A percentile compares a stretch with the other conserved stretches of the same genome.
phyloP scores from a whole-genome alignment of 2,113 vertebrate species.

The Syngnathoides biaculeatus region DNA sequence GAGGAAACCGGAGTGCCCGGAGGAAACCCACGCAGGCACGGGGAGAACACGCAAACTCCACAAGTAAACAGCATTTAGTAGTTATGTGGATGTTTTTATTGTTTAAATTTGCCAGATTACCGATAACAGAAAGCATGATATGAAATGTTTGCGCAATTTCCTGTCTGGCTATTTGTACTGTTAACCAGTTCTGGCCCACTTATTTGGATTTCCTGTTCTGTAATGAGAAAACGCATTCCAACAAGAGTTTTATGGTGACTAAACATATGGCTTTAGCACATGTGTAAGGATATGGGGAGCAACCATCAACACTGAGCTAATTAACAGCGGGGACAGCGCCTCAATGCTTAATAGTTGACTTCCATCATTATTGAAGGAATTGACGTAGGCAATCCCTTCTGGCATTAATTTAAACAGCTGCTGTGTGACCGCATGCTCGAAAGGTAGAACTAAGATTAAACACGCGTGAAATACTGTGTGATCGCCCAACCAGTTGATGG shows the following conservation, averaged over 20 bases:
- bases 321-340: slow-evolving; percentile 18
- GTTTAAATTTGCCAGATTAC: too few relatives aligned
- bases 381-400: slow-evolving; percentile 35
- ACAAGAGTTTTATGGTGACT: neutral
- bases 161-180: neutral
- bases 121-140: too few relatives aligned
- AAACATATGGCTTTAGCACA: neutral
- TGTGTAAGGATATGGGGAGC: slow-evolving; percentile 10
- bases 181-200: neutral
- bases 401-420: slow-evolving; percentile 21
- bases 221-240: neutral
- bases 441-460: neutral
- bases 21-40: too few relatives aligned
- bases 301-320: slow-evolving; percentile 32
- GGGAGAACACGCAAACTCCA: too few relatives aligned
- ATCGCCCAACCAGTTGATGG: neutral
- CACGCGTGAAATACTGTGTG: neutral
- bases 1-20: too few relatives aligned
- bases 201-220: neutral
- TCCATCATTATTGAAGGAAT: slow-evolving; percentile 36
- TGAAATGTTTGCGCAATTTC: too few relatives aligned
- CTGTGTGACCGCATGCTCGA: slow-evolving; percentile 9
- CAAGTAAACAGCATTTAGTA: too few relatives aligned
- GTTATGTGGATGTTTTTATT: too few relatives aligned
- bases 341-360: slow-evolving; percentile 10